Percentiles rank a stretch among this genome's conserved stretches.
These are phyloP conservation scores for Callocephalon fimbriatum DNA, from an alignment of 2,113 vertebrate genomes.

Conservation along the genomic window DNA sequence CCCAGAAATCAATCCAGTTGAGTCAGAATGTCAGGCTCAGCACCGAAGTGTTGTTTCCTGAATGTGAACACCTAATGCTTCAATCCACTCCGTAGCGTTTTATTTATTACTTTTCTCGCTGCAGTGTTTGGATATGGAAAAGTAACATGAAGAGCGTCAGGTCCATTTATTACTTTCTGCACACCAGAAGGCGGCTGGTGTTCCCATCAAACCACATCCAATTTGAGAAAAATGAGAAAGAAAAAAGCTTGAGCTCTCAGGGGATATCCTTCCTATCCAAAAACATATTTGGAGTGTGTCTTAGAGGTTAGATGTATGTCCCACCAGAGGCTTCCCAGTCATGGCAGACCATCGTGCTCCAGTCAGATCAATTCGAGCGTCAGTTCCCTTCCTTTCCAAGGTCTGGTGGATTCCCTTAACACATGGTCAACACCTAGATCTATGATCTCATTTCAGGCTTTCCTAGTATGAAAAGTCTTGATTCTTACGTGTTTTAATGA, in stretches of 20 bases:
- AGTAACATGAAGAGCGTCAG: neutral
- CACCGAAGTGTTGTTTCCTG: neutral
- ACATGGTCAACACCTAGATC: neutral
- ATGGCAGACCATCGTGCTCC: neutral
- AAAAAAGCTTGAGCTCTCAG: neutral
- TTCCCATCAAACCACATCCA: neutral
- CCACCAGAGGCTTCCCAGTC: neutral
- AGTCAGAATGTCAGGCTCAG: neutral
- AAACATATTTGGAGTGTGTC: neutral
- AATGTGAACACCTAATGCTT: neutral
- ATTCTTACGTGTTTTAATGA: neutral
- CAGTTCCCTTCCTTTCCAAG: neutral
- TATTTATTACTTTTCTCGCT: neutral
- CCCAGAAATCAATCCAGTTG: neutral
- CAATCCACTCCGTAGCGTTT: neutral
- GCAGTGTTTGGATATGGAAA: neutral
- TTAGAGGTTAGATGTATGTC: neutral
- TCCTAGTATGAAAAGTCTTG: neutral
- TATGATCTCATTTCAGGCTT: neutral
- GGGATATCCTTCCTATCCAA: neutral
- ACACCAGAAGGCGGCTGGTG: neutral
- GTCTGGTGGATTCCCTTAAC: neutral
- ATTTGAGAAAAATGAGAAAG: neutral
- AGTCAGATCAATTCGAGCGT: neutral
- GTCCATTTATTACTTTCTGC: neutral